Evolutionary conservation across 2,113 vertebrate species (phyloP).

Genomic region (Lasiurus cinereus): DNA sequence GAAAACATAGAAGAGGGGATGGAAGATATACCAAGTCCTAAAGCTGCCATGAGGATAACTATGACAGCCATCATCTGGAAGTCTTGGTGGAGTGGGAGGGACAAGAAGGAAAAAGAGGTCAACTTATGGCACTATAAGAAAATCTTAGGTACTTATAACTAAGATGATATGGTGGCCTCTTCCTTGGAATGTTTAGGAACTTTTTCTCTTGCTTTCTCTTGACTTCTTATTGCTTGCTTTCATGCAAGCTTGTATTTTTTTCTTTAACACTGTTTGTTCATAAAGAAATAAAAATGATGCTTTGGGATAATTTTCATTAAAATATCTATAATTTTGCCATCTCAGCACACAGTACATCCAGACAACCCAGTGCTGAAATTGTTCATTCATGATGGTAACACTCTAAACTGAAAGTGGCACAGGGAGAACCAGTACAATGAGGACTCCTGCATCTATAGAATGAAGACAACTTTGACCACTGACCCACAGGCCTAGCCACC

Average conservation of each 20-base stretch:
- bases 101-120: neutral
- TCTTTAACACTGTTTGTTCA: neutral
- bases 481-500: neutral
- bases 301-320: neutral
- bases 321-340: neutral
- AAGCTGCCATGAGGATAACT: neutral
- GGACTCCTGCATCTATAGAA: neutral
- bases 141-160: neutral
- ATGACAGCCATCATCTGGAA: neutral
- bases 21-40: neutral
- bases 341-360: neutral
- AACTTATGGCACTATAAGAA: neutral
- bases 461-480: neutral
- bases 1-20: neutral
- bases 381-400: neutral
- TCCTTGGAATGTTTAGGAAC: neutral
- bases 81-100: neutral
- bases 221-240: neutral
- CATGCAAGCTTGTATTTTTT: neutral
- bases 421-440: neutral
- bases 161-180: neutral
- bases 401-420: neutral
- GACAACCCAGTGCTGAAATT: neutral
- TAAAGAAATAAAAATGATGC: conserved; percentile 2
- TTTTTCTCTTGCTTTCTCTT: neutral